These are phyloP conservation scores for Phalacrocorax aristotelis DNA, from an alignment of 2,113 vertebrate species.

Conservation along the genomic window DNA sequence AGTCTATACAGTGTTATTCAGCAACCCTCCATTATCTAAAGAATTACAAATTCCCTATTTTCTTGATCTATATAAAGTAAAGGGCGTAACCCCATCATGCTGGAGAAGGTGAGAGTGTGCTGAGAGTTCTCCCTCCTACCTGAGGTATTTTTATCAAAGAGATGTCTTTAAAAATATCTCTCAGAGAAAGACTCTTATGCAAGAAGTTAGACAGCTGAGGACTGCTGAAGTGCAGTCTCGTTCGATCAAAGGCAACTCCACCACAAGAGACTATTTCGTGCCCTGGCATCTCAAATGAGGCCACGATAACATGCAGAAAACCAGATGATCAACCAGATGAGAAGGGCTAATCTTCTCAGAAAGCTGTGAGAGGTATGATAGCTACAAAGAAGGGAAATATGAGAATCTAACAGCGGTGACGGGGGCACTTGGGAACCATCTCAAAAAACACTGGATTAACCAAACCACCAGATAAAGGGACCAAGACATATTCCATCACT, in stretches of 20 bases:
- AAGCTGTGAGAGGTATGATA: background rate
- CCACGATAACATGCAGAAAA: background rate
- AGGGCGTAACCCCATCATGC: constrained; percentile 2
- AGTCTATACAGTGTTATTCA: background rate
- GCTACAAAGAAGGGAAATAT: background rate
- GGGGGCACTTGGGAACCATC: background rate
- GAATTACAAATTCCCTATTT: background rate
- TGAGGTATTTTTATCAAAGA: constrained; percentile 45
- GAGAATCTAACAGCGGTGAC: no score
- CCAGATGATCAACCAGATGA: background rate
- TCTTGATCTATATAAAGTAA: constrained; percentile 26
- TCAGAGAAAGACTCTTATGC: constrained; percentile 28
- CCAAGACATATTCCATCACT: background rate
- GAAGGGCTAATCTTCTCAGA: background rate
- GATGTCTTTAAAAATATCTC: constrained; percentile 40
- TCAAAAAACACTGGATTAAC: background rate
- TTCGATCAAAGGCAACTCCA: background rate
- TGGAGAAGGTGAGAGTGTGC: constrained; percentile 16
- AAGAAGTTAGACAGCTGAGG: constrained; percentile 20
- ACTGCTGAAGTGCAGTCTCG: background rate
- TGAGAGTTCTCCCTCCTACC: constrained; percentile 29
- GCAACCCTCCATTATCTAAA: background rate
- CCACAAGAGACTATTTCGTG: background rate
- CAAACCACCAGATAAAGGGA: background rate
- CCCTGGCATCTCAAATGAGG: background rate